A percentile compares a stretch with the other conserved stretches of the same genome.
Evolutionary conservation across 1,140 invertebrate species (phyloP).

Genomic region (Bombus waltoni): DNA sequence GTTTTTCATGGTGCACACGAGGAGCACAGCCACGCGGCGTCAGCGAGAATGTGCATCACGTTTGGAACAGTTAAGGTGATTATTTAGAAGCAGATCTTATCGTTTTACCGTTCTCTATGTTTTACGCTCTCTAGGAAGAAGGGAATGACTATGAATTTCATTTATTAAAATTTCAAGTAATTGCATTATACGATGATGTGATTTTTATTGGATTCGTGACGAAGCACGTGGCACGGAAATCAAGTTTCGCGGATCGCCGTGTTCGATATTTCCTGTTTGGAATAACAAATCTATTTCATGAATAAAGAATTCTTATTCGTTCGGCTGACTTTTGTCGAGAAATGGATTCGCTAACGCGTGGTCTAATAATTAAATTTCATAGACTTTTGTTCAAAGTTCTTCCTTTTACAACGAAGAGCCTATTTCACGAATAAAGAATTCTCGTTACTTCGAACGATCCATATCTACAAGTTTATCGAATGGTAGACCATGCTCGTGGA

Average conservation of each 20-base stretch:
- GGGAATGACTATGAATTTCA: constrained; percentile 17
- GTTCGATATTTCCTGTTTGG: not conserved
- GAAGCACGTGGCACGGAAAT: not conserved
- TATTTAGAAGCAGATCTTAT: constrained; percentile 58
- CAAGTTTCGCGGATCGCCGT: not conserved
- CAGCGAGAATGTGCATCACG: constrained; percentile 59
- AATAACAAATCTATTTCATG: not conserved
- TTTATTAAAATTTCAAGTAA: constrained; percentile 51
- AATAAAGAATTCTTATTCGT: not conserved
- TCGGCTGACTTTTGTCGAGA: not conserved
- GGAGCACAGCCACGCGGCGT: not conserved
- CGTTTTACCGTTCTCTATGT: constrained; percentile 11
- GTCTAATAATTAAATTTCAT: accelerated
- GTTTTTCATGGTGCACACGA: not conserved
- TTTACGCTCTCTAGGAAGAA: constrained; percentile 4
- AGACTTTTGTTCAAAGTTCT: not conserved
- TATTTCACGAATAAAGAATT: not conserved
- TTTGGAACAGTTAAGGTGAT: constrained; percentile 62
- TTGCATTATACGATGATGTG: constrained; percentile 17
- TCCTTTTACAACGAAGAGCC: too few species aligned
- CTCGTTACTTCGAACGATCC: not conserved
- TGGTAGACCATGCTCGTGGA: not conserved
- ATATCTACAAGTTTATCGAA: not conserved
- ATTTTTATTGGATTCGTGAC: constrained; percentile 19
- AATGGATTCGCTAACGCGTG: not conserved